Conservation (phyloP, 2,888 invertebrate species). For the Pseudoips prasinana region DNA sequence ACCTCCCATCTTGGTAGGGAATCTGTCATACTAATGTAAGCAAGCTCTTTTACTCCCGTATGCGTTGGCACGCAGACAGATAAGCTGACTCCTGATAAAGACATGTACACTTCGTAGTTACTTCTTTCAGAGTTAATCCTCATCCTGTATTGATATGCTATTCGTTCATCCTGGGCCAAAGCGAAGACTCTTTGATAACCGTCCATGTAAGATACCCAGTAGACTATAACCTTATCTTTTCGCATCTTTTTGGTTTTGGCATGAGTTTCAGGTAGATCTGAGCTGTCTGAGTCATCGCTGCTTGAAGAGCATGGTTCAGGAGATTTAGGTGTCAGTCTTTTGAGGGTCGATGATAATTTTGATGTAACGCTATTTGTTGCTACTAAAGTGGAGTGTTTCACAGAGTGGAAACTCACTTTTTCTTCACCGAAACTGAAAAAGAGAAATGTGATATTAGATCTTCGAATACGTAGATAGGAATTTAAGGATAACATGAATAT, state of each 20-base stretch:
- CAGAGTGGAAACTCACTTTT: slow-evolving; percentile 86
- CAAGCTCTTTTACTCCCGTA: slow-evolving; percentile 82
- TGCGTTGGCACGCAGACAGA: slow-evolving; percentile 77
- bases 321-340: slow-evolving; percentile 75
- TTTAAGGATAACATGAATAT: no score
- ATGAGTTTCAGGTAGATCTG: slow-evolving; percentile 69
- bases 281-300: slow-evolving; percentile 81
- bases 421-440: slow-evolving; percentile 84
- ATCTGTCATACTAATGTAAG: slow-evolving; percentile 85
- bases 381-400: slow-evolving; percentile 79
- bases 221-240: slow-evolving; percentile 88
- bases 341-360: slow-evolving; percentile 79
- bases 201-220: slow-evolving; percentile 91
- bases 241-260: slow-evolving; percentile 83
- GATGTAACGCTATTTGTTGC: slow-evolving; percentile 75
- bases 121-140: slow-evolving; percentile 85
- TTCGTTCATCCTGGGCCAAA: slow-evolving; percentile 88
- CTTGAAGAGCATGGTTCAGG: slow-evolving; percentile 81
- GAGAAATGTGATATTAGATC: slow-evolving; percentile 1
- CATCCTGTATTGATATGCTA: slow-evolving; percentile 83
- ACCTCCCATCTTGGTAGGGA: slow-evolving; percentile 91
- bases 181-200: slow-evolving; percentile 88
- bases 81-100: slow-evolving; percentile 86
- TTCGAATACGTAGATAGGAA: no score
- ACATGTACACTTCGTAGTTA: slow-evolving; percentile 85